Conservation (phyloP, 2,113 vertebrate genomes). For the Pachypanchax playfairii region DNA sequence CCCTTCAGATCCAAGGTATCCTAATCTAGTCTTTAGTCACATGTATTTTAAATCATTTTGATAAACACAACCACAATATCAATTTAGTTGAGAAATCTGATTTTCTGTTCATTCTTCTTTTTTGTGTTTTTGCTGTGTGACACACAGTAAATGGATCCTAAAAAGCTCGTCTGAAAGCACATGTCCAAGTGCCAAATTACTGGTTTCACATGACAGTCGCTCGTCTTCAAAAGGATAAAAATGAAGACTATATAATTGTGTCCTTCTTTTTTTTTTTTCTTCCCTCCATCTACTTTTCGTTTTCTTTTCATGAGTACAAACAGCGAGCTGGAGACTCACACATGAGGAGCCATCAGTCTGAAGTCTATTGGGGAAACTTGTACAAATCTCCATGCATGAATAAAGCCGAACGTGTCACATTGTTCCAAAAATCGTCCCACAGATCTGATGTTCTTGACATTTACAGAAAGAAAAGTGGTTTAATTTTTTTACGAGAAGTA, state of each 20-base stretch:
- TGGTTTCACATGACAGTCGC: constrained; percentile 19
- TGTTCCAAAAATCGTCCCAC: constrained; percentile 17
- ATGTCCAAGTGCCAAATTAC: constrained; percentile 2
- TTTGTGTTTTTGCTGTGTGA: not conserved
- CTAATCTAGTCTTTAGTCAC: not conserved
- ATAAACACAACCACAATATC: not conserved
- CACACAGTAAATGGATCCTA: not conserved
- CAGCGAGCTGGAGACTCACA: not conserved
- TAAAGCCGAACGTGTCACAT: constrained; percentile 30
- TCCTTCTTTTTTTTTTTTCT: constrained; percentile 18
- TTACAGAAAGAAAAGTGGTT: constrained; percentile 1
- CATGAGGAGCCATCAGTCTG: constrained; percentile 29
- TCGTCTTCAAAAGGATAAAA: not conserved
- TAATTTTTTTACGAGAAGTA: not conserved
- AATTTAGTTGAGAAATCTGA: not conserved
- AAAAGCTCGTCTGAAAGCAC: not conserved
- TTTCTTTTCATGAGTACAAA: constrained; percentile 12
- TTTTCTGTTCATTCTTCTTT: not conserved
- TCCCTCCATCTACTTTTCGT: constrained; percentile 8
- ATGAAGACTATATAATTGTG: constrained; percentile 17
- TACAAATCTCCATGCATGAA: constrained; percentile 14
- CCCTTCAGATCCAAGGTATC: constrained; percentile 89
- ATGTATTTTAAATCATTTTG: not conserved
- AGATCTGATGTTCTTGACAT: constrained; percentile 21
- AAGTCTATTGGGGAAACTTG: constrained; percentile 25